A percentile compares a stretch with the other conserved stretches of the same genome.
Conservation (phyloP, 2,797 vertebrate genomes). For the Gephyroberyx darwinii region DNA sequence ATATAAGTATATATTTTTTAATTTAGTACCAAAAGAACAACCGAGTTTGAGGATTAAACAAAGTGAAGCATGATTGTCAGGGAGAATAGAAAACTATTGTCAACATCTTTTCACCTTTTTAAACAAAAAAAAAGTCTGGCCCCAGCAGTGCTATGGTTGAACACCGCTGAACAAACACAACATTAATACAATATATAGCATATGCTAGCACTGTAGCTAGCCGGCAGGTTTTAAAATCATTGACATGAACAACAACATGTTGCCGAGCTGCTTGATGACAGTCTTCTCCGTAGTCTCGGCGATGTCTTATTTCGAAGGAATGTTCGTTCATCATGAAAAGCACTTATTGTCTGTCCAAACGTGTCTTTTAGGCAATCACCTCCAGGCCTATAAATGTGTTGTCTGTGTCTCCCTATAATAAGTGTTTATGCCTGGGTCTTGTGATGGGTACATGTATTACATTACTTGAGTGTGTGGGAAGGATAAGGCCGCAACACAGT, state of each 20-base stretch:
- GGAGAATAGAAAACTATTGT: too few relatives aligned
- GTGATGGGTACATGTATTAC: not conserved
- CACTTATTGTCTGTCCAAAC: not conserved
- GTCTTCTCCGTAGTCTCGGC: conserved; percentile 13
- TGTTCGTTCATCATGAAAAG: not conserved
- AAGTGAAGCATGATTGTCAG: not conserved
- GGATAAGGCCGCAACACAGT: not conserved
- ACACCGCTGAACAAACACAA: too few relatives aligned
- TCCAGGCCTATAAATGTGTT: not conserved
- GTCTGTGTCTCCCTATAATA: too few relatives aligned
- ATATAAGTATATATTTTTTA: not conserved
- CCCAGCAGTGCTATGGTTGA: too few relatives aligned
- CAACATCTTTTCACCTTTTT: too few relatives aligned
- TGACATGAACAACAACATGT: too few relatives aligned
- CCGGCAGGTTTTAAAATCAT: too few relatives aligned
- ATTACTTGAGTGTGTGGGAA: not conserved
- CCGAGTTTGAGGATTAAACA: not conserved
- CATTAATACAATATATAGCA: too few relatives aligned
- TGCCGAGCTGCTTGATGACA: not conserved
- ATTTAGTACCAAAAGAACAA: not conserved
- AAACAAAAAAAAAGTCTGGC: too few relatives aligned
- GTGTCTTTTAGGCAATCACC: not conserved
- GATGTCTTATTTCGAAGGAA: conserved; percentile 3
- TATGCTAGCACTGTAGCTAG: too few relatives aligned
- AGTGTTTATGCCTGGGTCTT: too few relatives aligned